A percentile compares a stretch with the other conserved stretches of the same genome.
Evolutionary conservation across 2,888 invertebrate species (phyloP).

Genomic region (Cabera pusaria): DNA sequence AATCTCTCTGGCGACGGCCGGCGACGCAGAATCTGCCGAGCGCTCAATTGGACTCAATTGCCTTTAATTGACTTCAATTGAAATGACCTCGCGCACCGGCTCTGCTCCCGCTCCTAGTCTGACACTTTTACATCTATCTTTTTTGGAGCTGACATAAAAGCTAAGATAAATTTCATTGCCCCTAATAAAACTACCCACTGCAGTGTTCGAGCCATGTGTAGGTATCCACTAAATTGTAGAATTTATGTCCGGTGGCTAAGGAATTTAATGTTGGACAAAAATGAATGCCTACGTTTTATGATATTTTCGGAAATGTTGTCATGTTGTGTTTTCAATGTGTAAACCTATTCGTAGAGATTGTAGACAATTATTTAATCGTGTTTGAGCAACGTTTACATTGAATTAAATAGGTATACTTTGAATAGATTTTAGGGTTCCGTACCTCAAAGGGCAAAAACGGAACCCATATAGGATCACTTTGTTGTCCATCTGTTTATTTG

Average conservation of each 20-base stretch:
- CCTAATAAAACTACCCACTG: conserved; percentile 51
- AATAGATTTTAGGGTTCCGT: too few species aligned
- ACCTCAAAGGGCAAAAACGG: too few species aligned
- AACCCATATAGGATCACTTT: too few species aligned
- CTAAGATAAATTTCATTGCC: conserved; percentile 68
- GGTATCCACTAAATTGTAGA: conserved; percentile 18
- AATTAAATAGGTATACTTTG: too few species aligned
- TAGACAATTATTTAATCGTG: too few species aligned
- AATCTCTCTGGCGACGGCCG: conserved; percentile 75
- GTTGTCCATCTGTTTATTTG: too few species aligned
- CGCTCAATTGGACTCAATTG: conserved; percentile 81
- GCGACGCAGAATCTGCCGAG: conserved; percentile 79
- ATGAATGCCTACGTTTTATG: too few species aligned
- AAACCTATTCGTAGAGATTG: too few species aligned
- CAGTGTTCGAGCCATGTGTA: conserved; percentile 20
- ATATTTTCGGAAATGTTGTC: too few species aligned
- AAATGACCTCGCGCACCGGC: conserved; percentile 80
- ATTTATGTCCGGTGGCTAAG: conserved; percentile 12
- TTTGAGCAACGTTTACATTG: too few species aligned
- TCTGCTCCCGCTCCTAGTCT: conserved; percentile 75
- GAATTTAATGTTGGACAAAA: too few species aligned
- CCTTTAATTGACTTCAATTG: conserved; percentile 81
- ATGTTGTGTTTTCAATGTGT: too few species aligned
- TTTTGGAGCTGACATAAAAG: conserved; percentile 79
- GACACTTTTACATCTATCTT: conserved; percentile 82